phyloP scores from a whole-genome alignment of 2,113 vertebrate species.

The Ceratotherium simum region DNA sequence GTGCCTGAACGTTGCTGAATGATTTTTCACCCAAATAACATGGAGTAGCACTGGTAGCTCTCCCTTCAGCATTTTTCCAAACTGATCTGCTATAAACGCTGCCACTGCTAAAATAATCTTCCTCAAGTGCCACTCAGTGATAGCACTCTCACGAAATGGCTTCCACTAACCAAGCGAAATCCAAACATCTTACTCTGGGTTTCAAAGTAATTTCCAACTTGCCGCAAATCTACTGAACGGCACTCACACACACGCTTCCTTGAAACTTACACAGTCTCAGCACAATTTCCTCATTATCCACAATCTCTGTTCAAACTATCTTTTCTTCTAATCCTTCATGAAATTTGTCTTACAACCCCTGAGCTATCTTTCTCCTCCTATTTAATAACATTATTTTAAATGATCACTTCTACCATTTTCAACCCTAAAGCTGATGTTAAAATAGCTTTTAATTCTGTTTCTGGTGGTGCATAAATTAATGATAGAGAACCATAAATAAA shows the following conservation, averaged over 20 bases:
- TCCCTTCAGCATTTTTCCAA: background rate
- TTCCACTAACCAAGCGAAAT: conserved; percentile 23
- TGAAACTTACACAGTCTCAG: background rate
- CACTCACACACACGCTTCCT: background rate
- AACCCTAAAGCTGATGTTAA: background rate
- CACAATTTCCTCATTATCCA: background rate
- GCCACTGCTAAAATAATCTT: background rate
- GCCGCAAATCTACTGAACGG: background rate
- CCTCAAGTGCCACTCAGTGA: background rate
- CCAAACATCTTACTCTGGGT: background rate
- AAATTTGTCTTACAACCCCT: background rate
- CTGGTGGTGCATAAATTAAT: conserved; percentile 32
- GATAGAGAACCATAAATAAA: conserved; percentile 60
- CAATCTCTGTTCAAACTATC: background rate
- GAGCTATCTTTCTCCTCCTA: conserved; percentile 2
- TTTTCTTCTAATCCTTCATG: background rate
- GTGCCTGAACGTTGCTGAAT: background rate
- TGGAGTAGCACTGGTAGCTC: background rate
- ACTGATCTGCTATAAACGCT: background rate
- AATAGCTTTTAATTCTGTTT: background rate
- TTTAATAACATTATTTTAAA: conserved; percentile 56
- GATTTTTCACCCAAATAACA: background rate
- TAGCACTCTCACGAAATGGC: background rate
- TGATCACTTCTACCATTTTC: conserved; percentile 34
- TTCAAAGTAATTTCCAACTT: conserved; percentile 7